A percentile compares a stretch with the other conserved stretches of the same genome.
These are phyloP conservation scores for Oncorhynchus keta DNA, from an alignment of 2,113 vertebrate species.

Conservation along the genomic window DNA sequence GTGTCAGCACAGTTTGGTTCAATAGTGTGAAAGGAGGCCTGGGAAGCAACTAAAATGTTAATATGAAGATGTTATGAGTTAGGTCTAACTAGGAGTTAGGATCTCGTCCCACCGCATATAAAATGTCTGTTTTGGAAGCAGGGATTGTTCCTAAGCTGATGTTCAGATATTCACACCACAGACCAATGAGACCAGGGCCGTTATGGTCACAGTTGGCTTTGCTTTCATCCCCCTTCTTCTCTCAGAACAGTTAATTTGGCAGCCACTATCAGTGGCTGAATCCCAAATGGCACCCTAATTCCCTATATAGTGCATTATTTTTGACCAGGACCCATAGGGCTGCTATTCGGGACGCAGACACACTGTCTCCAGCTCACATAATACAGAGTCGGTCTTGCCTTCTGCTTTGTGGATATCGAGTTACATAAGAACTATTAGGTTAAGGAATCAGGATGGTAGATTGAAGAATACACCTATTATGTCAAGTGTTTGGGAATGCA, in stretches of 20 bases:
- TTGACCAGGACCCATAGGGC: too few species aligned
- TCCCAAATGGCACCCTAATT: too few species aligned
- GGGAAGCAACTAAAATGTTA: constrained; percentile 17
- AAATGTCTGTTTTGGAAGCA: constrained; percentile 35
- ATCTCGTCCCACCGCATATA: constrained; percentile 7
- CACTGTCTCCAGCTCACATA: constrained; percentile 51
- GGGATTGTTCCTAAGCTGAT: constrained; percentile 21
- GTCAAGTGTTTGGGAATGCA: constrained; percentile 17
- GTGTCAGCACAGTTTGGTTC: not conserved
- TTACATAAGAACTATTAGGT: not conserved
- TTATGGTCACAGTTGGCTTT: constrained; percentile 46
- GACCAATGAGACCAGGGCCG: constrained; percentile 41
- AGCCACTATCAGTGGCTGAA: constrained; percentile 30
- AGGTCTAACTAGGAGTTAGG: not conserved
- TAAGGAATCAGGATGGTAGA: constrained; percentile 8
- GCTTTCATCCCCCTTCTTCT: not conserved
- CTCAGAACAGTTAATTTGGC: constrained; percentile 47
- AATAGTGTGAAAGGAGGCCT: not conserved
- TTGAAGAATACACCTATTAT: constrained; percentile 11
- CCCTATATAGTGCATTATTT: too few species aligned
- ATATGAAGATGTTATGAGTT: constrained; percentile 15
- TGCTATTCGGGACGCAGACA: constrained; percentile 24
- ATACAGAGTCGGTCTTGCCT: not conserved
- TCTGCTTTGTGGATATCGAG: not conserved
- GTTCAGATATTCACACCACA: constrained; percentile 63